Evolutionary conservation across 1,140 invertebrate species (phyloP).

Genomic region (Trypoxylus dichotomus): DNA sequence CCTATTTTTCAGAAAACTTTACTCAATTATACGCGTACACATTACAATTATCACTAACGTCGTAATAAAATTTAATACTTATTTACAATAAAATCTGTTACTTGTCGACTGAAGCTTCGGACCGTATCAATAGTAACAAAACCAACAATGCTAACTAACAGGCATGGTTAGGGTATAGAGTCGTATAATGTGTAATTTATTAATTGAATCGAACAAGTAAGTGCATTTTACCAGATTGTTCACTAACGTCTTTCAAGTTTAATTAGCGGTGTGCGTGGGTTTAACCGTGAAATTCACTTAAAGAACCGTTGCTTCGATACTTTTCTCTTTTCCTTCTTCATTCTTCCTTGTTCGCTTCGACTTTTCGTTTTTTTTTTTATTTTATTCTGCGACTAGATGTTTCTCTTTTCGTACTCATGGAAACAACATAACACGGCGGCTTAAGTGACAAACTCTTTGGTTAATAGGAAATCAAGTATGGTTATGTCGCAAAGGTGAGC

Average conservation of each 20-base stretch:
- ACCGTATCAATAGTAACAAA: not conserved
- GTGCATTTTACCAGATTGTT: conserved; percentile 25
- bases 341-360: not conserved
- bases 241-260: conserved; percentile 27
- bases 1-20: too few species aligned
- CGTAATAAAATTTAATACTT: too few species aligned
- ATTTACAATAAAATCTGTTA: not conserved
- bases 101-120: not conserved
- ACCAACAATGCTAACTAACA: not conserved
- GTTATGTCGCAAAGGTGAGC: conserved; percentile 23
- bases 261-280: conserved; percentile 30
- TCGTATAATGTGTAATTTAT: conserved; percentile 27
- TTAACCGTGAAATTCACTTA: conserved; percentile 32
- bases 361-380: not conserved
- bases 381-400: not conserved
- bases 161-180: not conserved
- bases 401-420: conserved; percentile 2
- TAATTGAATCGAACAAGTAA: conserved; percentile 12
- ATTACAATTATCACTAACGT: too few species aligned
- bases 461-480: not conserved
- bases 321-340: conserved; percentile 9
- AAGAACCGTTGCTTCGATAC: conserved; percentile 25
- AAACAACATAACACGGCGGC: not conserved
- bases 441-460: not conserved
- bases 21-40: too few species aligned